Evolutionary conservation across 2,113 vertebrate species (phyloP).

Genomic region (Sorex araneus): DNA sequence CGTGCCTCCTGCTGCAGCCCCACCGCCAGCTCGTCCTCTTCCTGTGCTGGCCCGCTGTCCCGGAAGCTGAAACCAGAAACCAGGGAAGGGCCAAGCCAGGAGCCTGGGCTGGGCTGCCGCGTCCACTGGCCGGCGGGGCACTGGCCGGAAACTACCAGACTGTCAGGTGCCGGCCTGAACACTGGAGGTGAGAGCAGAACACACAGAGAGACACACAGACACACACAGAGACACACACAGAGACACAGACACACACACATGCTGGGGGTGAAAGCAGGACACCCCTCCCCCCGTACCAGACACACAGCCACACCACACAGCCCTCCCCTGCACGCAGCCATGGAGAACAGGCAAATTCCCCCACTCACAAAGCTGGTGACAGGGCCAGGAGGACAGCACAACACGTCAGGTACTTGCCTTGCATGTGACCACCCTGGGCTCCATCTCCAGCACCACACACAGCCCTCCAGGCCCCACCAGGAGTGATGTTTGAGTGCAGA

Average conservation of each 20-base stretch:
- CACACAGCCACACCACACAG: too few relatives aligned
- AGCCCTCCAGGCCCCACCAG: not conserved
- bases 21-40: constrained; percentile 73
- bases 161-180: not conserved
- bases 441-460: too few relatives aligned
- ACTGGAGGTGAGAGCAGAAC: not conserved
- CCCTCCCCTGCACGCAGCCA: too few relatives aligned
- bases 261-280: too few relatives aligned
- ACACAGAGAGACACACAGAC: not conserved
- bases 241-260: too few relatives aligned
- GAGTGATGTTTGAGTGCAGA: not conserved
- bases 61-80: constrained; percentile 57
- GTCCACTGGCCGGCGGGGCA: not conserved
- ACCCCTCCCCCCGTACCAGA: too few relatives aligned
- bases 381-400: too few relatives aligned
- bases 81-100: not conserved
- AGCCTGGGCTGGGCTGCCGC: not conserved
- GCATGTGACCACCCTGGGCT: too few relatives aligned
- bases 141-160: not conserved
- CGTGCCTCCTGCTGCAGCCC: not conserved
- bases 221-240: too few relatives aligned
- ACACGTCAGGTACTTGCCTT: too few relatives aligned
- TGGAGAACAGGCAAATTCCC: too few relatives aligned
- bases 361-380: too few relatives aligned
- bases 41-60: constrained; percentile 67